phyloP scores from a whole-genome alignment of 2,797 vertebrate genomes.

The Cottoperca gobio region DNA sequence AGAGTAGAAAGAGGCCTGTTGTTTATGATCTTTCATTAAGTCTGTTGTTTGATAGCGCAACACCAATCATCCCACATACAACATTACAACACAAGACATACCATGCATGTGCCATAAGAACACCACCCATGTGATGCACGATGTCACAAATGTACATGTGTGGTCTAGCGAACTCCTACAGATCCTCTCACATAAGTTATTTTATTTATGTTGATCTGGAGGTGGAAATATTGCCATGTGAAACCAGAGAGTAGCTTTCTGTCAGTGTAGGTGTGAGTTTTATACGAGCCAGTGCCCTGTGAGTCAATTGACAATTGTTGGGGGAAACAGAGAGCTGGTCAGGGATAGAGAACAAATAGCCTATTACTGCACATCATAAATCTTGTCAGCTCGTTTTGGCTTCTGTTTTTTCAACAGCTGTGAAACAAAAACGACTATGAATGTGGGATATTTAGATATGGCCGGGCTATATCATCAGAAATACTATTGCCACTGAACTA shows the following conservation, averaged over 20 bases:
- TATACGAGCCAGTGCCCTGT: slow-evolving; percentile 40
- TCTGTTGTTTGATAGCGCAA: slow-evolving; percentile 46
- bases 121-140: slow-evolving; percentile 60
- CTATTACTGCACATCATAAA: slow-evolving; percentile 23
- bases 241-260: slow-evolving; percentile 46
- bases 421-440: slow-evolving; percentile 16
- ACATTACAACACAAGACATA: slow-evolving; percentile 46
- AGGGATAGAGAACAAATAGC: slow-evolving; percentile 9
- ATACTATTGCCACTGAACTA: neutral
- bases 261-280: slow-evolving; percentile 70
- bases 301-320: slow-evolving; percentile 73
- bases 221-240: slow-evolving; percentile 52
- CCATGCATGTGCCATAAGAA: slow-evolving; percentile 57
- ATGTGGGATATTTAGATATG: neutral
- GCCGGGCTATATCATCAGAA: neutral
- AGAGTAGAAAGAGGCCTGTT: slow-evolving; percentile 18
- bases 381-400: slow-evolving; percentile 14
- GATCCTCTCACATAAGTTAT: slow-evolving; percentile 55
- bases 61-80: slow-evolving; percentile 44
- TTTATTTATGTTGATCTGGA: slow-evolving; percentile 57
- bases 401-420: slow-evolving; percentile 32
- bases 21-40: slow-evolving; percentile 52
- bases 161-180: slow-evolving; percentile 51
- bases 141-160: slow-evolving; percentile 50
- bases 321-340: slow-evolving; percentile 55